A percentile compares a stretch with the other conserved stretches of the same genome.
These are phyloP conservation scores for Cyclophora punctaria DNA, from an alignment of 2,888 invertebrate genomes.

Conservation along the genomic window DNA sequence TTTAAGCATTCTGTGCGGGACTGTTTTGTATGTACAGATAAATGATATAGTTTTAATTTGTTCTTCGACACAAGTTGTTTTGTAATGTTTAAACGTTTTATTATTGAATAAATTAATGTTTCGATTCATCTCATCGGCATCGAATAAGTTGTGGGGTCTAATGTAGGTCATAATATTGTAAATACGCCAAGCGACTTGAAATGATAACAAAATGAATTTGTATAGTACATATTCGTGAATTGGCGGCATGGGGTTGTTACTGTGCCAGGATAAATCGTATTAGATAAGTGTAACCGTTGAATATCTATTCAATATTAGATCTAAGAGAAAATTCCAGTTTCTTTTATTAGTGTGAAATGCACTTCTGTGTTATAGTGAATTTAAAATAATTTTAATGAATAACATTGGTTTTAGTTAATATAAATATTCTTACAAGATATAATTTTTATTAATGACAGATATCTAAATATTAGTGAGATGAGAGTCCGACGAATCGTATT, in stretches of 20 bases:
- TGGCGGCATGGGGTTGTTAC: constrained; percentile 18
- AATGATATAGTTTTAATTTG: constrained; percentile 29
- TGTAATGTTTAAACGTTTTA: constrained; percentile 12
- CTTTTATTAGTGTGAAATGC: constrained; percentile 33
- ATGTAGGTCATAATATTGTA: constrained; percentile 27
- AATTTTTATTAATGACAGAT: constrained; percentile 47
- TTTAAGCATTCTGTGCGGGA: constrained; percentile 42
- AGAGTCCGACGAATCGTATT: constrained; percentile 68
- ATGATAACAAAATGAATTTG: constrained; percentile 23
- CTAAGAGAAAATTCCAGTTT: constrained; percentile 47
- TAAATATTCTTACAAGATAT: constrained; percentile 55
- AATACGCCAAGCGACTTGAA: constrained; percentile 47
- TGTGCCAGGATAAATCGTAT: constrained; percentile 15
- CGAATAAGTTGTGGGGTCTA: neutral
- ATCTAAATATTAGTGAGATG: constrained; percentile 48
- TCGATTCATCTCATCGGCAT: constrained; percentile 3
- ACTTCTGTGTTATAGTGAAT: constrained; percentile 37
- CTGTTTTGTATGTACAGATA: constrained; percentile 48
- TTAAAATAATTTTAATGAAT: too few species aligned
- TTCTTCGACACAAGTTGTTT: constrained; percentile 13
- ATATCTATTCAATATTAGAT: constrained; percentile 30
- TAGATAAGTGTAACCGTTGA: constrained; percentile 22
- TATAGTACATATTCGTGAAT: constrained; percentile 23
- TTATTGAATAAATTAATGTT: constrained; percentile 4
- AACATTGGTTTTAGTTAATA: constrained; percentile 25